A percentile compares a stretch with the other conserved stretches of the same genome.
Conservation (phyloP, 2,113 vertebrate genomes). For the Sciurus niger region DNA sequence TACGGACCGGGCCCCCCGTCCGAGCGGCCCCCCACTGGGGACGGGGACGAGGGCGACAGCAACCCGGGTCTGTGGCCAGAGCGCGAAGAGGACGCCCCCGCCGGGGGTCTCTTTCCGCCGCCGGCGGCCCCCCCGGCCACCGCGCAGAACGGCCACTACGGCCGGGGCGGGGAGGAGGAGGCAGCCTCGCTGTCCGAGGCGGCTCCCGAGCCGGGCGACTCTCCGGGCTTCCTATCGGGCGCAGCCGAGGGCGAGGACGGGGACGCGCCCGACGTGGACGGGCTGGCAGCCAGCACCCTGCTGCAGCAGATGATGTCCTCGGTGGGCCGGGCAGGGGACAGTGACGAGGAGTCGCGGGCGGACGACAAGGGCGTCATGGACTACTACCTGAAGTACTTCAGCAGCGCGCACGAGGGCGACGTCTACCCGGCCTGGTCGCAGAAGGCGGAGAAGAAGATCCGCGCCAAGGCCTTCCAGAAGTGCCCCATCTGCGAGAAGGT, state of each 20-base stretch:
- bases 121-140: constrained; percentile 88
- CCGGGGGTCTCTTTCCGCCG: constrained; percentile 90
- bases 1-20: constrained; percentile 86
- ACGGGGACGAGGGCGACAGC: constrained; percentile 87
- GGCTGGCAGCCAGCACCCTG: constrained; percentile 94
- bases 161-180: constrained; percentile 89
- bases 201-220: constrained; percentile 86
- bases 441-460: constrained; percentile 97
- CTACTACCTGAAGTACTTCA: constrained; percentile 99
- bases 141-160: constrained; percentile 89
- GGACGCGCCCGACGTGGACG: constrained; percentile 86
- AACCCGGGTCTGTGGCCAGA: constrained; percentile 89
- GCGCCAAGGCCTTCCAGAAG: constrained; percentile 99
- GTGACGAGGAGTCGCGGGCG: constrained; percentile 91
- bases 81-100: constrained; percentile 86
- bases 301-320: constrained; percentile 98
- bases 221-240: constrained; percentile 84
- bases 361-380: constrained; percentile 96
- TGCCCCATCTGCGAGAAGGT: constrained; percentile 99
- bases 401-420: constrained; percentile 92
- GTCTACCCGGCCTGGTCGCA: constrained; percentile 91
- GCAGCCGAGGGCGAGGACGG: constrained; percentile 88
- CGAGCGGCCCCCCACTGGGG: constrained; percentile 87
- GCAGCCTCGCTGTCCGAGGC: constrained; percentile 85
- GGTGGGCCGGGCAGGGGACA: constrained; percentile 89